Base-by-base conservation (phyloP, 2,888 invertebrate genomes). In the Halictus quadricinctus region DNA sequence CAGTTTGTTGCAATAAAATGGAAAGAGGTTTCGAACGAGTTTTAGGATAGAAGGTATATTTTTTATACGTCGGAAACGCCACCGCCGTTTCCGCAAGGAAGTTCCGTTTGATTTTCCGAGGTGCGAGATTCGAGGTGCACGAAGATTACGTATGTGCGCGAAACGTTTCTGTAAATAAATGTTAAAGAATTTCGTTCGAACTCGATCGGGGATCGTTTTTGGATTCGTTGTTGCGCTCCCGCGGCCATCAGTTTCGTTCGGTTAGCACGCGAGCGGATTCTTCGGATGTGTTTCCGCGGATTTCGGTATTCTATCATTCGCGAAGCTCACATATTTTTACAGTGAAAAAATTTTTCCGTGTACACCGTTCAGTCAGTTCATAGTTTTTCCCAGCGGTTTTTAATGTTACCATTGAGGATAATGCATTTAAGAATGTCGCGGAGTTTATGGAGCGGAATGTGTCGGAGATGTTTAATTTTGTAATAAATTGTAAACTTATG, bases 241-340 rank as follows among this genome's bases (percentile, higher is more conserved):
- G 10, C 58, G 58, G 3, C 12, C n/a, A n/a, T 58, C 3, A n/a
- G n/a, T n/a, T 58, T 12, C 10, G 4, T 58, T 58, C 8, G n/a
- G n/a, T 58, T 21, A n/a, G 12, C 7, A 58, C 8, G n/a, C 58
- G 58, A 58, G 12, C 58, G 4, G n/a, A 58, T 58, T 58, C 5
- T 58, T 12, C 58, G 58, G 58, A 58, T n/a, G n/a, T 58, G 21
- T 58, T 58, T 58, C 58, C 21, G 13, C n/a, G n/a, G 72, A 84
- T 84, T 84, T 84, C 79, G 75, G 84, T 84, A 72, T 64, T 72
- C 29, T 75, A 77, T 70, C 81, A 80, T 72, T 50, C 69, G 64
- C 87, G 83, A 72, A 70, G 77, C 58, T 85, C 77, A 81, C 87
- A 89, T 88, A 88, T 88, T 88, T 88, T 88, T 88, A 88, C 88